Conservation (phyloP, 2,888 invertebrate genomes). For the Sceliomorpha sp. region DNA sequence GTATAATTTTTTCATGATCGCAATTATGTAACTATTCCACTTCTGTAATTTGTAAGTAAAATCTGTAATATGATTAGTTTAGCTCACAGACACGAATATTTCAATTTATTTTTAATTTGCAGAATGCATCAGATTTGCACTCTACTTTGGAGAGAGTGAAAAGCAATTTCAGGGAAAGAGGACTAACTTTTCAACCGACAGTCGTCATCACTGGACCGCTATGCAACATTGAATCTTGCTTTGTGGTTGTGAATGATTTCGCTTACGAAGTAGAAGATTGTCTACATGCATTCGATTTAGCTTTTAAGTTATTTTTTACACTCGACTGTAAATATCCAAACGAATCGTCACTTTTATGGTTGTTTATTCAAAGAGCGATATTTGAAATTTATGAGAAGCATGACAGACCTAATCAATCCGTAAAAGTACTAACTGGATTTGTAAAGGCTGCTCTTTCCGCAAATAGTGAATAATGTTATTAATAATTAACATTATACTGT, state of each 20-base stretch:
- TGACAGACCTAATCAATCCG: not conserved
- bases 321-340: constrained; percentile 23
- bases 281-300: constrained; percentile 11
- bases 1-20: no score
- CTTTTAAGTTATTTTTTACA: constrained; percentile 16
- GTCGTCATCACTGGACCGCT: constrained; percentile 10
- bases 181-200: constrained; percentile 15
- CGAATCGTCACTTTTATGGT: constrained; percentile 13
- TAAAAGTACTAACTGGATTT: constrained; percentile 15
- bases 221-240: no score
- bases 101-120: no score
- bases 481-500: not conserved
- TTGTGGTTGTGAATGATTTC: constrained; percentile 19
- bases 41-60: no score
- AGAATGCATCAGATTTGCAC: not conserved
- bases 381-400: constrained; percentile 9
- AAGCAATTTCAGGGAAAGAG: constrained; percentile 9
- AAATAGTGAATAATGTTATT: not conserved
- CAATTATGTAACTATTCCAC: no score
- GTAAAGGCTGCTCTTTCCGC: constrained; percentile 2
- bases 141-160: constrained; percentile 5
- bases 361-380: constrained; percentile 5
- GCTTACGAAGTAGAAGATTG: not conserved
- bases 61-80: no score
- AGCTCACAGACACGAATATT: no score